Evolutionary conservation across 2,113 vertebrate species (phyloP).

Genomic region (Microcebus lehilahytsara): DNA sequence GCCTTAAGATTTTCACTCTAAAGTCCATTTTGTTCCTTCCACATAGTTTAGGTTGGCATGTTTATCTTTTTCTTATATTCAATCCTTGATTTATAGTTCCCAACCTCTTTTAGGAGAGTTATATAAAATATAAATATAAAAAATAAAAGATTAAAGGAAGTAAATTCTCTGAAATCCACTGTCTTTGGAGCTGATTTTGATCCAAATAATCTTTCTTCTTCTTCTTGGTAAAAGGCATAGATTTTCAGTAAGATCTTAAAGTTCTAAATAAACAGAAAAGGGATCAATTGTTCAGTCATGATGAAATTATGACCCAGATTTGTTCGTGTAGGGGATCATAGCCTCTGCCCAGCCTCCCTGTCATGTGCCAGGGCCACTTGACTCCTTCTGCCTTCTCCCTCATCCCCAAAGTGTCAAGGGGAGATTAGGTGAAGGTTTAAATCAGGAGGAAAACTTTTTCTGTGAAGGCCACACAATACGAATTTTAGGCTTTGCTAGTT

Average conservation of each 20-base stretch:
- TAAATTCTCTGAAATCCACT: neutral
- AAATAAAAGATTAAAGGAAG: neutral
- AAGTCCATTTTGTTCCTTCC: neutral
- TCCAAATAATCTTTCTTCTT: neutral
- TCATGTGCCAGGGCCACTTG: neutral
- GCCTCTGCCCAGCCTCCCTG: neutral
- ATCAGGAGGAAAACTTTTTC: neutral
- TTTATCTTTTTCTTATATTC: constrained; percentile 33
- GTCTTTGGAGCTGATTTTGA: neutral
- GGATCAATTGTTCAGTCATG: neutral
- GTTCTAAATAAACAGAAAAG: neutral
- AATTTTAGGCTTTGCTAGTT: neutral
- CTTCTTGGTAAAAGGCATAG: neutral
- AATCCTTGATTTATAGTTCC: neutral
- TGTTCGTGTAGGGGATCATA: neutral
- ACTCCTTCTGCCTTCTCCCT: neutral
- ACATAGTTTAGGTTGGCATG: neutral
- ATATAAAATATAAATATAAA: neutral
- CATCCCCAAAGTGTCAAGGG: neutral
- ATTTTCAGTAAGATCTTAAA: neutral
- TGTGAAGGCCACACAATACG: neutral
- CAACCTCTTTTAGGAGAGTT: neutral
- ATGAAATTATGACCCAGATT: neutral
- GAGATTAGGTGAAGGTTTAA: neutral
- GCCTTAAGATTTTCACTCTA: neutral